A percentile compares a stretch with the other conserved stretches of the same genome.
These are phyloP conservation scores for Harlomillsia oculata DNA, from an alignment of 1,140 invertebrate species.

Conservation along the genomic window DNA sequence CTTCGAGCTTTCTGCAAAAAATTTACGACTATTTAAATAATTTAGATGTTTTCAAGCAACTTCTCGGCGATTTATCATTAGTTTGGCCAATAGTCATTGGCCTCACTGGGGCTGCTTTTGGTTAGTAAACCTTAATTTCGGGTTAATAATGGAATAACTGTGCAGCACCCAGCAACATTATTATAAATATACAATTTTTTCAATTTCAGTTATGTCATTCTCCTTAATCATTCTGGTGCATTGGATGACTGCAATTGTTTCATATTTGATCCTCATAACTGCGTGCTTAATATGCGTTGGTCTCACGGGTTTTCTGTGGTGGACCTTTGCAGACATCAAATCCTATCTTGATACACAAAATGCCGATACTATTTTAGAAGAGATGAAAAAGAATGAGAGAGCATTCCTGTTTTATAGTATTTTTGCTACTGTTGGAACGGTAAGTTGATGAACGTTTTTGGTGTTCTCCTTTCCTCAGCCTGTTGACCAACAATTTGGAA, in stretches of 20 bases:
- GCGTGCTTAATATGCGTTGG: slow-evolving; percentile 64
- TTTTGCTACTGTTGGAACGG: slow-evolving; percentile 74
- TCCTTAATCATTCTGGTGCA: slow-evolving; percentile 74
- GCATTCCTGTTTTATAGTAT: slow-evolving; percentile 75
- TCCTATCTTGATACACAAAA: slow-evolving; percentile 55
- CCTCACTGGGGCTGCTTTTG: slow-evolving; percentile 67
- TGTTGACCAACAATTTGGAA: not conserved
- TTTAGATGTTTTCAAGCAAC: slow-evolving; percentile 76
- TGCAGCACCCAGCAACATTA: not conserved
- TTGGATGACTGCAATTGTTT: slow-evolving; percentile 67
- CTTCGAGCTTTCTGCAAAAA: too few relatives aligned
- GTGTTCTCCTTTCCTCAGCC: not conserved
- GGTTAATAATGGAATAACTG: not conserved
- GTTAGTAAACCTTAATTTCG: slow-evolving; percentile 43
- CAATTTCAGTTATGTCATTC: slow-evolving; percentile 63
- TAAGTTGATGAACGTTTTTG: slow-evolving; percentile 50
- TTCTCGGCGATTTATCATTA: slow-evolving; percentile 74
- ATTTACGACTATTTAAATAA: slow-evolving; percentile 73
- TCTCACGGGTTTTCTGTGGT: slow-evolving; percentile 74
- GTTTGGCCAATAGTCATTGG: slow-evolving; percentile 74
- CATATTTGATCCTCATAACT: slow-evolving; percentile 74
- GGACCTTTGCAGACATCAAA: slow-evolving; percentile 71
- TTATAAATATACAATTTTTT: slow-evolving; percentile 21
- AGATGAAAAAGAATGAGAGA: slow-evolving; percentile 73
- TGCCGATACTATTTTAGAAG: slow-evolving; percentile 52